A percentile compares a stretch with the other conserved stretches of the same genome.
Conservation (phyloP, 1,140 invertebrate genomes). For the Glomeris maerens region DNA sequence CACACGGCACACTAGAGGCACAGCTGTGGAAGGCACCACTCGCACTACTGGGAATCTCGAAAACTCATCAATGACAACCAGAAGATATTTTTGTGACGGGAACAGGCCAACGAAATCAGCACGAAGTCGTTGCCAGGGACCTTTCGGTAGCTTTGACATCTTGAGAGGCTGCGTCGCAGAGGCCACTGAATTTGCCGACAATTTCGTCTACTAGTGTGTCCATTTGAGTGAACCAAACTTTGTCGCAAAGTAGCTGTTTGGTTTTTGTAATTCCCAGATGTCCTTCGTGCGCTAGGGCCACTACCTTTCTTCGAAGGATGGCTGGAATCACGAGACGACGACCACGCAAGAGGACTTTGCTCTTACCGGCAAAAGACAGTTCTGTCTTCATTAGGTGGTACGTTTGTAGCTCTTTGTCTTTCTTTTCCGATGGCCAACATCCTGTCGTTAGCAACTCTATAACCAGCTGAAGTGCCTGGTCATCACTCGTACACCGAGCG, state of each 20-base stretch:
- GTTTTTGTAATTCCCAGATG: slow-evolving; percentile 24
- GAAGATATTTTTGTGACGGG: slow-evolving; percentile 19
- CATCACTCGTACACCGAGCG: background rate
- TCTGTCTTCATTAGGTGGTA: too few relatives aligned
- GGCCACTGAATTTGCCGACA: background rate
- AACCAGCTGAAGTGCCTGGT: background rate
- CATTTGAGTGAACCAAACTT: slow-evolving; percentile 27
- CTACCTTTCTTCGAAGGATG: slow-evolving; percentile 12
- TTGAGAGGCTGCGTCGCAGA: slow-evolving; percentile 17
- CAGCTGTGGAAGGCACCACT: slow-evolving; percentile 17
- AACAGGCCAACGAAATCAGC: slow-evolving; percentile 25
- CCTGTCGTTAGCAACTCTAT: background rate
- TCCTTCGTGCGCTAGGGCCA: slow-evolving; percentile 25
- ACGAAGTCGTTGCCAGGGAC: slow-evolving; percentile 19
- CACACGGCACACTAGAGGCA: slow-evolving; percentile 10
- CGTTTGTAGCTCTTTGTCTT: background rate
- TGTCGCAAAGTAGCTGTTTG: slow-evolving; percentile 23
- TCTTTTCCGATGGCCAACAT: background rate
- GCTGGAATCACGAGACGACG: background rate
- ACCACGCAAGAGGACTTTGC: background rate
- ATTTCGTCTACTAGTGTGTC: slow-evolving; percentile 1
- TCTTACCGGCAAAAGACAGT: background rate
- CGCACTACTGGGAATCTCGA: slow-evolving; percentile 23
- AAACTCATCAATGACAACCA: slow-evolving; percentile 24
- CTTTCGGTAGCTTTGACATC: slow-evolving; percentile 17